phyloP scores from a whole-genome alignment of 37 sponge, comb jelly and placozoan species.

The Halichondria panicea region DNA sequence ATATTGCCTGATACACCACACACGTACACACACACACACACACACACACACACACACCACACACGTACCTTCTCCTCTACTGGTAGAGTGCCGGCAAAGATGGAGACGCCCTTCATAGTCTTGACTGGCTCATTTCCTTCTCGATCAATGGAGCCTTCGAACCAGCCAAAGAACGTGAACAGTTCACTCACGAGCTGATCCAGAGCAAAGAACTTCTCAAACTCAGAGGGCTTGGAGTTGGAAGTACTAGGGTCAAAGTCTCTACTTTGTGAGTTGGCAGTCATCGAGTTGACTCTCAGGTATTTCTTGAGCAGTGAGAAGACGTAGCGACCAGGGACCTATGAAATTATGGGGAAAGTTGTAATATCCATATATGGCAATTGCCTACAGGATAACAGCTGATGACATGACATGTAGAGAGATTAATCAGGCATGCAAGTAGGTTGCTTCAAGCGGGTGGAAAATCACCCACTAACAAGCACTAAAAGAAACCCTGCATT shows the following conservation, averaged over 20 bases:
- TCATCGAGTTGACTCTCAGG: constrained; percentile 36
- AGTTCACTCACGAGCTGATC: constrained; percentile 37
- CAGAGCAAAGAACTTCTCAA: constrained; percentile 20
- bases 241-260: no score
- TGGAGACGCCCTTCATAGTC: constrained; percentile 41
- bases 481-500: no score
- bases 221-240: background rate
- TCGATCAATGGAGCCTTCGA: constrained; percentile 13
- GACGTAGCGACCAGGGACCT: constrained; percentile 59
- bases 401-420: no score
- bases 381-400: no score
- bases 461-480: no score
- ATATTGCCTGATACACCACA: background rate
- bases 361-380: constrained; percentile 2
- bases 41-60: no score
- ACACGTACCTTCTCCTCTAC: background rate
- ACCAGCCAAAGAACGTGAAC: constrained; percentile 43
- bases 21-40: background rate
- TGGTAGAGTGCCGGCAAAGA: constrained; percentile 49
- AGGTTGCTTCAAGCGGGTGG: no score
- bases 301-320: constrained; percentile 63
- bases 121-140: background rate
- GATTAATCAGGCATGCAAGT: no score
- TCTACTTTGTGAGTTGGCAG: background rate
- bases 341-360: background rate